These are phyloP conservation scores for Callosobruchus maculatus DNA, from an alignment of 2,888 invertebrate species.

Conservation along the genomic window DNA sequence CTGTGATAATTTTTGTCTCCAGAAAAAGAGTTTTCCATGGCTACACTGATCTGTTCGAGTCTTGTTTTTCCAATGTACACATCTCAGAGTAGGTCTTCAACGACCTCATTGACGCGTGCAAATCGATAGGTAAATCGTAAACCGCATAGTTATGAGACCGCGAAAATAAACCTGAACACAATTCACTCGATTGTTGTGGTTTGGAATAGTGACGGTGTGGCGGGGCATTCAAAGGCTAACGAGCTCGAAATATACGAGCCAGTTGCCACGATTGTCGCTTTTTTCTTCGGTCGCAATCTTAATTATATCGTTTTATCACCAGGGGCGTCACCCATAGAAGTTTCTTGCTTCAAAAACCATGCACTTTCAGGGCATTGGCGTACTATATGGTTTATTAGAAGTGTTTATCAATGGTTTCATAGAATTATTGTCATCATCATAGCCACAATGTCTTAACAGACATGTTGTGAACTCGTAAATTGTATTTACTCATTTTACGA, in stretches of 20 bases:
- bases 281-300: neutral
- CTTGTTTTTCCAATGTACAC: neutral
- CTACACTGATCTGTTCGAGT: no score
- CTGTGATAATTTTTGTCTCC: no score
- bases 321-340: neutral
- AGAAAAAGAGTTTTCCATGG: no score
- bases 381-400: neutral
- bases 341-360: neutral
- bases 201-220: neutral
- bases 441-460: no score
- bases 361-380: neutral
- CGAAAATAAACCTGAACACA: neutral
- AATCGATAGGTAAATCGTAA: neutral
- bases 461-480: no score
- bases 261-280: neutral
- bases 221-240: neutral
- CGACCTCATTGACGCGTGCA: neutral
- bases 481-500: no score
- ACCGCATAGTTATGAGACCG: neutral
- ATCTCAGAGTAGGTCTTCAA: neutral
- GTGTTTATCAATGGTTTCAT: no score
- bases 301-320: neutral
- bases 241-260: neutral
- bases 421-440: no score
- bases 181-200: neutral